Percentiles rank a stretch among this genome's conserved stretches.
Evolutionary conservation across 2,113 vertebrate genomes (phyloP).

Genomic region (Lycaon pictus): DNA sequence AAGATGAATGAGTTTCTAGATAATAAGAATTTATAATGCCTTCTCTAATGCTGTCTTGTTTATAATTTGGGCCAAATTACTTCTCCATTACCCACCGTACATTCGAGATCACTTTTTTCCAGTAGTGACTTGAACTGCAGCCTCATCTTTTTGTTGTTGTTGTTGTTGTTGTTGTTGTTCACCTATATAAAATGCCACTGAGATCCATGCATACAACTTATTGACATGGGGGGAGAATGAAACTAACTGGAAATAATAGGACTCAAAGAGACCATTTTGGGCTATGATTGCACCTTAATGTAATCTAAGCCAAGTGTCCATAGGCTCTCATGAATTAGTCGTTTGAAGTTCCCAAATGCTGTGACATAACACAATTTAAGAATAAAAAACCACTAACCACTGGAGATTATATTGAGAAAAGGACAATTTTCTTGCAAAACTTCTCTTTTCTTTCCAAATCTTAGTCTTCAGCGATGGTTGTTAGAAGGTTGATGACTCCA

Average conservation of each 20-base stretch:
- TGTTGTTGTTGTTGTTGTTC: neutral
- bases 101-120: neutral
- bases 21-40: neutral
- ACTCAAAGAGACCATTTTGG: neutral
- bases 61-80: neutral
- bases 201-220: neutral
- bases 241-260: neutral
- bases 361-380: neutral
- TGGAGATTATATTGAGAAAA: neutral
- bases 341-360: neutral
- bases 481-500: neutral
- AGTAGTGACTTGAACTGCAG: neutral
- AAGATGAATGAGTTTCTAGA: too few relatives aligned
- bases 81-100: neutral
- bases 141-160: neutral
- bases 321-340: neutral
- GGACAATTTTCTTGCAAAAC: neutral
- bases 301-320: neutral
- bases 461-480: neutral
- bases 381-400: neutral
- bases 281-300: neutral
- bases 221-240: neutral
- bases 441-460: neutral
- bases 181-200: neutral
- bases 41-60: neutral